Conservation (phyloP, 2,113 vertebrate species). For the Plecotus auritus region DNA sequence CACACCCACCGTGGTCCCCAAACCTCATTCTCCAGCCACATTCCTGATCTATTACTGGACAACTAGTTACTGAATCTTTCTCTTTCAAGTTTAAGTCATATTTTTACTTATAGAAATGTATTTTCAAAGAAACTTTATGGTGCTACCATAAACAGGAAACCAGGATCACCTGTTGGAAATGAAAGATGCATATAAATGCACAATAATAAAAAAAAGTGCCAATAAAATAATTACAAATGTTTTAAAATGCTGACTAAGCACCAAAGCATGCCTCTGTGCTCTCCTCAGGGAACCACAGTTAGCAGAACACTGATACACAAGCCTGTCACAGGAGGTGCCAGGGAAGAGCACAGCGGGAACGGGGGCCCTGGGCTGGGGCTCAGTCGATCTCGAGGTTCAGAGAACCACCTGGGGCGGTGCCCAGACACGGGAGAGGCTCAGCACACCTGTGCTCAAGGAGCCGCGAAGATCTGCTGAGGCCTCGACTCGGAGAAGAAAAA, state of each 20-base stretch:
- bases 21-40: rapidly evolving
- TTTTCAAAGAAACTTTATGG: neutral
- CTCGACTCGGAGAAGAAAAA: neutral
- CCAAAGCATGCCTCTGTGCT: neutral
- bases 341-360: rapidly evolving
- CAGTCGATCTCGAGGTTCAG: rapidly evolving
- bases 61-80: neutral
- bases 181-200: neutral
- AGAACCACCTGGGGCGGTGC: neutral
- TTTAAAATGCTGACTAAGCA: neutral
- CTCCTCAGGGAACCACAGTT: neutral
- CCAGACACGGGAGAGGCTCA: neutral
- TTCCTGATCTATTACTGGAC: neutral
- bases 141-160: neutral
- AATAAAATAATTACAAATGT: neutral
- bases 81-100: neutral
- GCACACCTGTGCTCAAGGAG: neutral
- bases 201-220: neutral
- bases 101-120: neutral
- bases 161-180: neutral
- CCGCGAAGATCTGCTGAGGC: neutral
- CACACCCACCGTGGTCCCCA: neutral
- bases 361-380: neutral
- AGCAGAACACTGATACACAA: neutral
- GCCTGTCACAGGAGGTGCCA: neutral